Evolutionary conservation across 1,140 invertebrate genomes (phyloP).

Genomic region (Macrobrachium rosenbergii): DNA sequence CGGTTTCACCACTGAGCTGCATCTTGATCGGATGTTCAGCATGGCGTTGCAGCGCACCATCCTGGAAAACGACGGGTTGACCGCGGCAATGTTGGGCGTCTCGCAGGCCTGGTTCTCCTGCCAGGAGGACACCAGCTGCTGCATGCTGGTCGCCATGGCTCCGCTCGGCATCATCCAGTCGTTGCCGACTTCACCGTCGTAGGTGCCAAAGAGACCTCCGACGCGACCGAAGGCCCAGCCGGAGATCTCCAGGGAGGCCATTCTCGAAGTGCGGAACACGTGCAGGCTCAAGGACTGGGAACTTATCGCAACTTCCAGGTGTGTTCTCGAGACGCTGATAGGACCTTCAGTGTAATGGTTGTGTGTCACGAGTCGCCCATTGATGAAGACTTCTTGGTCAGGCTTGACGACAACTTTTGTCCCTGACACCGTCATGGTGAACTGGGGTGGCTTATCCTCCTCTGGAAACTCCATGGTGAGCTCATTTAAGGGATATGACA

Average conservation of each 20-base stretch:
- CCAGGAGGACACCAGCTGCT: constrained; percentile 33
- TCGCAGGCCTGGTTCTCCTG: constrained; percentile 33
- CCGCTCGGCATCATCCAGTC: constrained; percentile 32
- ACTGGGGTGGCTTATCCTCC: not conserved
- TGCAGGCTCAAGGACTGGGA: not conserved
- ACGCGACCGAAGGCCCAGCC: constrained; percentile 46
- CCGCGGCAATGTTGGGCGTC: not conserved
- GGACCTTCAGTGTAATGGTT: no score
- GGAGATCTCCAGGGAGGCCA: constrained; percentile 26
- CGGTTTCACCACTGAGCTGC: not conserved
- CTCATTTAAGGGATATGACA: not conserved
- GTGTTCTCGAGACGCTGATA: not conserved
- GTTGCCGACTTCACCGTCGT: constrained; percentile 16
- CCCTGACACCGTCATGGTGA: constrained; percentile 14
- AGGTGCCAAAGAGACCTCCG: constrained; percentile 32
- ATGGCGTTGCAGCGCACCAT: constrained; percentile 25
- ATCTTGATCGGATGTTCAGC: not conserved
- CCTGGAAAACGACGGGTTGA: not conserved
- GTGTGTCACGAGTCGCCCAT: no score
- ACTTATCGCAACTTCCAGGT: not conserved
- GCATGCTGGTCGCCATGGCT: not conserved
- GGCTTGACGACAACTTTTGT: not conserved
- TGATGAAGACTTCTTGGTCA: no score
- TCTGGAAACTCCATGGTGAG: constrained; percentile 28
- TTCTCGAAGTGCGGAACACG: not conserved